phyloP scores from a whole-genome alignment of 2,888 invertebrate species.

The Drosophila helvetica region DNA sequence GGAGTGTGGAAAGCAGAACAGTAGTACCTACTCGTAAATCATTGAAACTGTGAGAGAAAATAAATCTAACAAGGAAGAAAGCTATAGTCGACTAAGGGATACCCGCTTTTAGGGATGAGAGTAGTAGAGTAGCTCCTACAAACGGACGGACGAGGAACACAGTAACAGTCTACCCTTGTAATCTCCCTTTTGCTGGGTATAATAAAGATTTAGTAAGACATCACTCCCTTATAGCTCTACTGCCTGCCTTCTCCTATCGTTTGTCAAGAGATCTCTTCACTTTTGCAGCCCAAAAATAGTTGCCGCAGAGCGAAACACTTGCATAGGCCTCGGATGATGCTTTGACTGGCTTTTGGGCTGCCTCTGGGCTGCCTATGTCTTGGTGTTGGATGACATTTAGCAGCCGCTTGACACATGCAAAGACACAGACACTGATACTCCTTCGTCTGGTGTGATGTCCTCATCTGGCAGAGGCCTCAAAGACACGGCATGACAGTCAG shows the following conservation, averaged over 20 bases:
- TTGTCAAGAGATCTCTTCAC: not conserved
- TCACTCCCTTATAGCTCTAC: not conserved
- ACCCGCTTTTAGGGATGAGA: not conserved
- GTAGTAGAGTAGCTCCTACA: no score
- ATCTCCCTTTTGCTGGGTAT: not conserved
- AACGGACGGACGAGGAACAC: not conserved
- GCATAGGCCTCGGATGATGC: conserved; percentile 14
- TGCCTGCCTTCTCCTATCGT: not conserved
- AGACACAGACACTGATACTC: conserved; percentile 15
- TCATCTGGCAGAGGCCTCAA: conserved; percentile 33
- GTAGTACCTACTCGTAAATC: conserved; percentile 22
- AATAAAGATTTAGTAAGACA: conserved; percentile 32
- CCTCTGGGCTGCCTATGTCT: conserved; percentile 34
- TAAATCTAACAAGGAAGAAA: conserved; percentile 14
- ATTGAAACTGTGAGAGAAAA: conserved; percentile 42
- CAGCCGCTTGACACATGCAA: conserved; percentile 50
- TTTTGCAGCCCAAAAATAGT: not conserved
- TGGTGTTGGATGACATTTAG: conserved; percentile 58
- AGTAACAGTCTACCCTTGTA: not conserved
- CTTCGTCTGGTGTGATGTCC: conserved; percentile 28
- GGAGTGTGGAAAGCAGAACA: conserved; percentile 3
- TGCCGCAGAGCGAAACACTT: not conserved
- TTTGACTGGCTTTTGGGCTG: conserved; percentile 52
- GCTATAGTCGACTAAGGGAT: not conserved
- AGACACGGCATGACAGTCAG: conserved; percentile 30